These are phyloP conservation scores for Myiotriccus ornatus DNA, from an alignment of 2,797 vertebrate species.

Conservation along the genomic window DNA sequence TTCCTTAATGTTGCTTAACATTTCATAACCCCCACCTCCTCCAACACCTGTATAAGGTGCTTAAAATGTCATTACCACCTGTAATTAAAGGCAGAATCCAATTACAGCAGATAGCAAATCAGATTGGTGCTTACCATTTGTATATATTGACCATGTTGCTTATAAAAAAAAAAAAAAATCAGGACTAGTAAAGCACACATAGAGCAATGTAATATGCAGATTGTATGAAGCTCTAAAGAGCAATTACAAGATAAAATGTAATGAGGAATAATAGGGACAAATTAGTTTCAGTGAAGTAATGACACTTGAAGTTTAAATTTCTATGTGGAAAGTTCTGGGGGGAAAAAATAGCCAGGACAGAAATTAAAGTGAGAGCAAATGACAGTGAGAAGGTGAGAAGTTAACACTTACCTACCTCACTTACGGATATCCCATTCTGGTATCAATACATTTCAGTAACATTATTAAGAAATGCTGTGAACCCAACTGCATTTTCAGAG, in stretches of 20 bases:
- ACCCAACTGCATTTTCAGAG: not conserved
- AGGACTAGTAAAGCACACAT: constrained; percentile 26
- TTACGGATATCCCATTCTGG: not conserved
- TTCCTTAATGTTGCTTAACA: constrained; percentile 69
- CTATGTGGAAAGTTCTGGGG: not conserved
- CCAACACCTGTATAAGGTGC: constrained; percentile 72
- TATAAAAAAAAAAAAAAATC: constrained; percentile 43
- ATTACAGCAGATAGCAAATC: constrained; percentile 68
- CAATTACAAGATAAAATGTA: constrained; percentile 68
- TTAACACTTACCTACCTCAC: not conserved
- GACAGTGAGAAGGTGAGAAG: not conserved
- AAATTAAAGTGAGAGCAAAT: not conserved
- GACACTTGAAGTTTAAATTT: constrained; percentile 58
- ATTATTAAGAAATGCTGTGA: not conserved
- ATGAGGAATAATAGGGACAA: constrained; percentile 71
- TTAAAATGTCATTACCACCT: constrained; percentile 77
- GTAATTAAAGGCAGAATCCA: constrained; percentile 76
- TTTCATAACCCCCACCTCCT: constrained; percentile 33
- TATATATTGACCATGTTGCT: constrained; percentile 56
- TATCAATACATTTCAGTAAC: not conserved
- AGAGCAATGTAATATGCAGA: constrained; percentile 41
- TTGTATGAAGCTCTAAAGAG: constrained; percentile 60
- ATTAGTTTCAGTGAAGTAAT: constrained; percentile 60
- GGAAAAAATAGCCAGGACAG: not conserved
- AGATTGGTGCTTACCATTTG: constrained; percentile 50